A percentile compares a stretch with the other conserved stretches of the same genome.
These are phyloP conservation scores for Apocheima hispidaria DNA, from an alignment of 2,888 invertebrate genomes.

Conservation along the genomic window DNA sequence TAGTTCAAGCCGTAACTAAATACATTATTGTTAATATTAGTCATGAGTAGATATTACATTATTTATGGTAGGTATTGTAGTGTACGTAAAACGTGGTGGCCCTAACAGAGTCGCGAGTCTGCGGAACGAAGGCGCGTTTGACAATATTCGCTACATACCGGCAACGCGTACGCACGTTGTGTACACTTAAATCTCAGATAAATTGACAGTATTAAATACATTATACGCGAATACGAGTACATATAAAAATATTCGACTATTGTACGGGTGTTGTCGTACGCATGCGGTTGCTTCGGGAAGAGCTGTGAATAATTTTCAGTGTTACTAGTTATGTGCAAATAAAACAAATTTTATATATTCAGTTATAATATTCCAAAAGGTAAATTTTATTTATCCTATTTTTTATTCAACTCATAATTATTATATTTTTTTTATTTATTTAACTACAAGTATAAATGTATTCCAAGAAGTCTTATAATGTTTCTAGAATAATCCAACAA, in stretches of 20 bases:
- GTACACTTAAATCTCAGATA: slow-evolving; percentile 15
- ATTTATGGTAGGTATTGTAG: background rate
- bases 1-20: background rate
- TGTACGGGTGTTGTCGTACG: background rate
- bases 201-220: slow-evolving; percentile 12
- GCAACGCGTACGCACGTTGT: slow-evolving; percentile 46
- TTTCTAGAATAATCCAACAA: too few relatives aligned
- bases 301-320: background rate
- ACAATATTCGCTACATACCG: slow-evolving; percentile 79
- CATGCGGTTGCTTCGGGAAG: background rate
- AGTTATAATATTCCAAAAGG: slow-evolving; percentile 3
- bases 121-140: slow-evolving; percentile 49
- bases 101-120: slow-evolving; percentile 36
- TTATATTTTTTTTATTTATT: too few relatives aligned
- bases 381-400: background rate
- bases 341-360: too few relatives aligned
- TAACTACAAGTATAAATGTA: too few relatives aligned
- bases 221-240: background rate
- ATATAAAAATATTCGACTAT: background rate
- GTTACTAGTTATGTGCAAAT: slow-evolving; percentile 5
- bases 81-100: slow-evolving; percentile 26
- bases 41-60: background rate
- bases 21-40: background rate
- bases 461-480: too few relatives aligned
- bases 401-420: background rate